phyloP scores from a whole-genome alignment of 2,113 vertebrate genomes.

The Plotosus lineatus region DNA sequence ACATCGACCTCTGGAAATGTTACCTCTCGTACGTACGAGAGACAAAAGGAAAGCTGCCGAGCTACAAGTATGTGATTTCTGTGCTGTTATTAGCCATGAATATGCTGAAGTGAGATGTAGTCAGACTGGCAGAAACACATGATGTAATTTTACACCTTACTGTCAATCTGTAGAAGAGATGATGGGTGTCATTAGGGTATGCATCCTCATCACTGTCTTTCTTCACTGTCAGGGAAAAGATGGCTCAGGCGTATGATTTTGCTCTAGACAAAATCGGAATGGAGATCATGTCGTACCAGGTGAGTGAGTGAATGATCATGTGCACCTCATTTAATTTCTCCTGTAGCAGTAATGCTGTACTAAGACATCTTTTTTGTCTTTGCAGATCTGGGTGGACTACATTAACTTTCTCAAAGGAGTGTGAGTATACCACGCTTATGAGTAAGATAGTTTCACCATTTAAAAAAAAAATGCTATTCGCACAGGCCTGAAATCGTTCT shows the following conservation, averaged over 20 bases:
- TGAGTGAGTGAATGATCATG: slow-evolving; percentile 68
- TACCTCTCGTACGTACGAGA: slow-evolving; percentile 98
- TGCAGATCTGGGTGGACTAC: slow-evolving; percentile 99
- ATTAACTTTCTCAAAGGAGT: slow-evolving; percentile 99
- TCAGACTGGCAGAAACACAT: background rate
- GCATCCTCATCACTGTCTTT: background rate
- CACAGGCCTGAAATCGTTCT: background rate
- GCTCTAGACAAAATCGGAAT: slow-evolving; percentile 99
- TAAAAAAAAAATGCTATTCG: no score
- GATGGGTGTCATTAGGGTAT: no score
- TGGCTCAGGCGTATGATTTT: slow-evolving; percentile 99
- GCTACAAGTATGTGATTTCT: slow-evolving; percentile 89
- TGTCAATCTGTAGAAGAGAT: background rate
- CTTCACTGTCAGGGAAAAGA: slow-evolving; percentile 86
- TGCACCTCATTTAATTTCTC: background rate
- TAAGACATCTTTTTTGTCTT: slow-evolving; percentile 29
- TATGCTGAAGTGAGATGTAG: background rate
- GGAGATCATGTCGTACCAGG: slow-evolving; percentile 99
- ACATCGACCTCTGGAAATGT: slow-evolving; percentile 99
- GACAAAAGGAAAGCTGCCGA: slow-evolving; percentile 99
- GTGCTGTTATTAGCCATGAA: no score
- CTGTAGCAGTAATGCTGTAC: background rate
- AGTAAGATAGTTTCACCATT: background rate
- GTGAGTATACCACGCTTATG: slow-evolving; percentile 76
- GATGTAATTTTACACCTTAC: background rate